Evolutionary conservation across 2,888 invertebrate species (phyloP).

Genomic region (Eilema caniola): DNA sequence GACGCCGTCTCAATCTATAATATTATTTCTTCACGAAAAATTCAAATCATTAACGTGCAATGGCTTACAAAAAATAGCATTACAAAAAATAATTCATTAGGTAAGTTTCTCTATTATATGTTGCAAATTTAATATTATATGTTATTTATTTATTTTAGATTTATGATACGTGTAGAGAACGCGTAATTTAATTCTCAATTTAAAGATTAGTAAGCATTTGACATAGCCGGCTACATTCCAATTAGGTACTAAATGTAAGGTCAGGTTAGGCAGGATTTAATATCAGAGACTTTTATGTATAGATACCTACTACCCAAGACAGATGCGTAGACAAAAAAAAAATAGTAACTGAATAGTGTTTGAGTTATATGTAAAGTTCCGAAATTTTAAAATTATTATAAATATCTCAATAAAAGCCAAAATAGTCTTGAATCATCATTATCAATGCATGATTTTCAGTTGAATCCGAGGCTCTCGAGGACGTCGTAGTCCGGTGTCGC

Average conservation of each 20-base stretch:
- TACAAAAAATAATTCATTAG: slow-evolving; percentile 29
- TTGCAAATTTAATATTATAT: slow-evolving; percentile 32
- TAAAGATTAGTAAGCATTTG: slow-evolving; percentile 43
- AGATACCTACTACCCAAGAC: background rate
- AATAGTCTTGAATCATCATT: too few relatives aligned
- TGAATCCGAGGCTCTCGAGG: too few relatives aligned
- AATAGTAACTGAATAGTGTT: too few relatives aligned
- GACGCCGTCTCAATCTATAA: slow-evolving; percentile 52
- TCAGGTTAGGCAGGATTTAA: slow-evolving; percentile 42
- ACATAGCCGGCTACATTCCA: slow-evolving; percentile 65
- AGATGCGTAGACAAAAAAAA: too few relatives aligned
- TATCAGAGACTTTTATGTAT: slow-evolving; percentile 14
- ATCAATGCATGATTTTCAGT: too few relatives aligned
- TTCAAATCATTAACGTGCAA: slow-evolving; percentile 37
- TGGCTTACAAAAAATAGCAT: slow-evolving; percentile 40
- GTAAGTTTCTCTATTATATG: slow-evolving; percentile 7
- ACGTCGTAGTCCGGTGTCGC: too few relatives aligned
- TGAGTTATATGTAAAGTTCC: too few relatives aligned
- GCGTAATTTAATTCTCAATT: slow-evolving; percentile 48
- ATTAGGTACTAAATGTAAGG: slow-evolving; percentile 55
- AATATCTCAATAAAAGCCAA: too few relatives aligned
- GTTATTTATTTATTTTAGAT: slow-evolving; percentile 33
- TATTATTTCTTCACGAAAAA: slow-evolving; percentile 21
- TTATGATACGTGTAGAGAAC: slow-evolving; percentile 24
- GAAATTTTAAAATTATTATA: too few relatives aligned